These are phyloP conservation scores for Pachyrhynchus sulphureomaculatus DNA, from an alignment of 1,140 invertebrate species.

Conservation along the genomic window DNA sequence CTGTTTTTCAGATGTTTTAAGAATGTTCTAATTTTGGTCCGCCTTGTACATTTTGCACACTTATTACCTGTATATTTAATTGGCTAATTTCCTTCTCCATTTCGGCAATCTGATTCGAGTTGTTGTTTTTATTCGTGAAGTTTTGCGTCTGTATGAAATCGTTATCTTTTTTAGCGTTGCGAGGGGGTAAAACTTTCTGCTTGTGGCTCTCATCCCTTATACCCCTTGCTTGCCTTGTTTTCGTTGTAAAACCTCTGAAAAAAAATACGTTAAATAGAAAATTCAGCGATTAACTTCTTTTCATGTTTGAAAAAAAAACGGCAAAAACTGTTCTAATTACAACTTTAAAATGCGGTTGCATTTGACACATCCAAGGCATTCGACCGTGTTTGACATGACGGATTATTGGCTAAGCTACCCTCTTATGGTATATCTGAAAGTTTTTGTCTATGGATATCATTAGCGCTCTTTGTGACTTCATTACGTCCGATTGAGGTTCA, in stretches of 20 bases:
- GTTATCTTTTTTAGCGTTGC: conserved; percentile 29
- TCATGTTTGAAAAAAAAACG: not conserved
- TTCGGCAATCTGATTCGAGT: conserved; percentile 42
- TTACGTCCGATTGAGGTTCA: no score
- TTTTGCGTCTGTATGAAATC: conserved; percentile 52
- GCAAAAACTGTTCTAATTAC: no score
- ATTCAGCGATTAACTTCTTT: not conserved
- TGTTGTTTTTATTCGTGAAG: conserved; percentile 47
- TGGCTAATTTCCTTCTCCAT: conserved; percentile 56
- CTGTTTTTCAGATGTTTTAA: no score
- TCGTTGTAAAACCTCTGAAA: conserved; percentile 45
- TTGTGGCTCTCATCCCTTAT: conserved; percentile 32
- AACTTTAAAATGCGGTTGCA: no score
- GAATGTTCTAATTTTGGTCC: no score
- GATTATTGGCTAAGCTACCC: no score
- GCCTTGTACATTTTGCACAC: no score
- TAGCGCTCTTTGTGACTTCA: no score
- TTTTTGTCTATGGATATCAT: no score
- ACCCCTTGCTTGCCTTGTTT: conserved; percentile 39
- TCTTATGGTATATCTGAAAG: no score
- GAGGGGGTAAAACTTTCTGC: conserved; percentile 33
- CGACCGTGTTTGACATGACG: no score
- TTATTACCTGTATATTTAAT: conserved; percentile 47
- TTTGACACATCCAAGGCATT: no score
- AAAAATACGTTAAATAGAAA: not conserved